These are phyloP conservation scores for Onychostruthus taczanowskii DNA, from an alignment of 2,113 vertebrate genomes.

Conservation along the genomic window DNA sequence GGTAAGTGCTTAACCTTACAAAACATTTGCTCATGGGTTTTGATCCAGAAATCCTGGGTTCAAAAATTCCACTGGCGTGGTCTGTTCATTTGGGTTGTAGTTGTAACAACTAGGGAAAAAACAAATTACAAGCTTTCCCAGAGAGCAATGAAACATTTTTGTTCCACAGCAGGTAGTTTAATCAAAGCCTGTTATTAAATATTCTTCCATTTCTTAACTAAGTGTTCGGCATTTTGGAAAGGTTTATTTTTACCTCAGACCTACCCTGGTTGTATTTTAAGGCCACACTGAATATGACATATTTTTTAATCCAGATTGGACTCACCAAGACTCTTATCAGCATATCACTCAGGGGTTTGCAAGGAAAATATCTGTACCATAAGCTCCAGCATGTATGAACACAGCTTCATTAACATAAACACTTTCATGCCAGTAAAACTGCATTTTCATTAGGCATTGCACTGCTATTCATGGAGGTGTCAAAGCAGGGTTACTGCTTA, in stretches of 20 bases:
- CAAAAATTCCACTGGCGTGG: neutral
- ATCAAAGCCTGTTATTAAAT: neutral
- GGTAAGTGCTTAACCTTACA: neutral
- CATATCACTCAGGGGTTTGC: neutral
- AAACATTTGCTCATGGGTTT: neutral
- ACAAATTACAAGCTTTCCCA: neutral
- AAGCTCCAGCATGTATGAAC: neutral
- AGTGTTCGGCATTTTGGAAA: neutral
- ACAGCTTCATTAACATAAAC: neutral
- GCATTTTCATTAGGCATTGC: neutral
- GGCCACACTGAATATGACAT: fast-evolving
- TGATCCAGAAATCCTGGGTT: neutral
- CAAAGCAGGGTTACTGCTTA: neutral
- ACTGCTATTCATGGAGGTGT: neutral
- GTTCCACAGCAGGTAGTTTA: neutral
- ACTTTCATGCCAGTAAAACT: neutral
- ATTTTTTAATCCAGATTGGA: neutral
- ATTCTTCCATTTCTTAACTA: neutral
- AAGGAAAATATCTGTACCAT: neutral
- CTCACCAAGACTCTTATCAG: neutral
- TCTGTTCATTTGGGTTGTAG: neutral
- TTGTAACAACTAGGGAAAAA: neutral
- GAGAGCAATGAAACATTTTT: neutral
- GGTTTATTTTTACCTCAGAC: neutral
- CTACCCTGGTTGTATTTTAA: neutral